Evolutionary conservation across 2,888 invertebrate genomes (phyloP), one percentile per base, ranked within the genome.

Genomic region (Lomographa bimaculata): DNA sequence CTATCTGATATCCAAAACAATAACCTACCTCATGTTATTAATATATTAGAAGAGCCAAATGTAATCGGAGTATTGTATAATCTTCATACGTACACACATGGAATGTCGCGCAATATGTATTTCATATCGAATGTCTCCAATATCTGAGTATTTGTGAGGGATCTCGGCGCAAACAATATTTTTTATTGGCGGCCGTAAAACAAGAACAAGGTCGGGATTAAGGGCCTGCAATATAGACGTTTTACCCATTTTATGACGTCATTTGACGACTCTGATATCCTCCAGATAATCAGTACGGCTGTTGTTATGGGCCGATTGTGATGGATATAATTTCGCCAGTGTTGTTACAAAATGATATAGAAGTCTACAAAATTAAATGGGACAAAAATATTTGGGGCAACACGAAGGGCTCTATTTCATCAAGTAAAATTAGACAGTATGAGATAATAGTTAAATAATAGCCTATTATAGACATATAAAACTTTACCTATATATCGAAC

Each of bases 101-200:
- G n/a, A n/a, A n/a, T n/a, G n/a, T n/a, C 18, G 19, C 5, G 7
- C 29, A 8, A 30, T 30, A 30, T 14, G 20, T 30, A 29, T 30
- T 30, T 5, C 12, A 21, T 20, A 30, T 30, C 29, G 20, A 7
- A 30, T 14, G 20, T 20, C 12, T 20, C 19, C 20, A 20, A 30
- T 30, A 20, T n/a, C n/a, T n/a, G n/a, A n/a, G n/a, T 38, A 30
- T 37, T 20, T 11, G 33, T 7, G 28, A 33, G n/a, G 40, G 28
- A 33, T 32, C 7, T 40, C 9, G 21, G 24, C 18, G 16, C 34
- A 34, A 40, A 40, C 40, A 40, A 40, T 34, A 40, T 40, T 40
- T 40, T 40, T 40, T 40, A 40, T 40, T 40, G 28, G 9, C 7
- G 19, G 40, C 27, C 33, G 21, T 40, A 40, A 39, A 40, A 40